Base-by-base conservation (phyloP, 2,888 invertebrate species). In the Neoscelio sp. region DNA sequence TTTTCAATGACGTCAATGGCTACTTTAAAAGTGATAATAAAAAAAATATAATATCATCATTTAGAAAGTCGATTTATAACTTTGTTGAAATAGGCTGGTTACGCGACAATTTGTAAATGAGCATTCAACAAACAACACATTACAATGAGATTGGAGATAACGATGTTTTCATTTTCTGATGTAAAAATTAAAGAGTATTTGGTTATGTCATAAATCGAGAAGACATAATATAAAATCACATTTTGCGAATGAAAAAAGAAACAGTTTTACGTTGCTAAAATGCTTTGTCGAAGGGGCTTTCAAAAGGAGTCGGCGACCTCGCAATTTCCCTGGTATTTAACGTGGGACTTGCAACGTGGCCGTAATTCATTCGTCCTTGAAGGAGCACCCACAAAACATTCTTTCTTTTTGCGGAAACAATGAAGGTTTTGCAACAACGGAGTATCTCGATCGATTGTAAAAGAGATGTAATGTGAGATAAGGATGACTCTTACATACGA, bases 321-420 rank as follows among this genome's bases (percentile, higher is more conserved):
- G 58, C 50, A 48, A 58, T 48, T 70, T 70, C 20, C 18, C 56
- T 48, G 40, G 42, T 33, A 70, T 60, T 60, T 60, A 13, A 23
- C 50, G 60, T 60, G 33, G 58, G 60, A 70, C 18, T 54, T 8
- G 26, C 28, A 30, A 38, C 58, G 50, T 60, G 40, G 52, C 30
- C 44, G 28, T 67, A 54, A 67, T 70, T 70, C 30, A 70, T 58
- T 58, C 38, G 70, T 28, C 52, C 70, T 70, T 70, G 50, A 52
- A 8, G 30, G 23, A 54, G 78, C 73, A 33, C 78, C 78, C 64
- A 78, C 70, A 64, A 78, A 78, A 70, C 70, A 60, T 70, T 60
- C 65, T 56, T 30, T 10, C 60, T 71, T 73, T 62, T 46, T 40
- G 26, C 52, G 50, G 70, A 54, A 75, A 70, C 75, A 70, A 79